These are phyloP conservation scores for Scyliorhinus canicula DNA, from an alignment of 2,797 vertebrate species.

Conservation along the genomic window DNA sequence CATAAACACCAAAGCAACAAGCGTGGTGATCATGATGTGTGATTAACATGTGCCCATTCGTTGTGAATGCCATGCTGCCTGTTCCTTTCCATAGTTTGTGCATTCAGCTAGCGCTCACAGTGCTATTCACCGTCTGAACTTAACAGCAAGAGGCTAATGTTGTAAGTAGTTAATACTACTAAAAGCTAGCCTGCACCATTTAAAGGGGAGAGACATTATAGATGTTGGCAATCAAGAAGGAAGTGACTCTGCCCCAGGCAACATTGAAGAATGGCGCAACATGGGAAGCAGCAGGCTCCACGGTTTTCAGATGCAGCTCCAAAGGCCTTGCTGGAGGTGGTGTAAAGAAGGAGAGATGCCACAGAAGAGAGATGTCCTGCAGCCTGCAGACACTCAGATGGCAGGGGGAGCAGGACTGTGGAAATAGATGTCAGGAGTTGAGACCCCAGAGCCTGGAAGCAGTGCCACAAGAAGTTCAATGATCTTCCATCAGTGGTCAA, in stretches of 20 bases:
- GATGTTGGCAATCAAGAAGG: neutral
- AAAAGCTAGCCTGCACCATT: neutral
- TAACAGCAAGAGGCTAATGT: neutral
- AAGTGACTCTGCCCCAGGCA: neutral
- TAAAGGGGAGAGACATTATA: neutral
- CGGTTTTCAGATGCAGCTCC: neutral
- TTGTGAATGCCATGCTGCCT: neutral
- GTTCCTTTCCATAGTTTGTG: neutral
- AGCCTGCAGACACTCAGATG: neutral
- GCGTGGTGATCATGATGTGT: neutral
- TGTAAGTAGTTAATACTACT: neutral
- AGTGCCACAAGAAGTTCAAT: neutral
- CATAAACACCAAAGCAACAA: too few species aligned
- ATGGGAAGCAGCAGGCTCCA: neutral
- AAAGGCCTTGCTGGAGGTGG: neutral
- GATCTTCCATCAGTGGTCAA: neutral
- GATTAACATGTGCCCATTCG: neutral
- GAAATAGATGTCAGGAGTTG: neutral
- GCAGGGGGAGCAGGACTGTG: neutral
- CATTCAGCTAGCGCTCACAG: neutral
- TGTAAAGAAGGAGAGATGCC: neutral
- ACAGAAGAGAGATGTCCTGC: too few species aligned
- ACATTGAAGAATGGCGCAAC: neutral
- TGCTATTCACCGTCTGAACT: neutral
- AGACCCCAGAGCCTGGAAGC: neutral